Conservation (phyloP, 2,113 vertebrate genomes). For the Ginglymostoma cirratum region DNA sequence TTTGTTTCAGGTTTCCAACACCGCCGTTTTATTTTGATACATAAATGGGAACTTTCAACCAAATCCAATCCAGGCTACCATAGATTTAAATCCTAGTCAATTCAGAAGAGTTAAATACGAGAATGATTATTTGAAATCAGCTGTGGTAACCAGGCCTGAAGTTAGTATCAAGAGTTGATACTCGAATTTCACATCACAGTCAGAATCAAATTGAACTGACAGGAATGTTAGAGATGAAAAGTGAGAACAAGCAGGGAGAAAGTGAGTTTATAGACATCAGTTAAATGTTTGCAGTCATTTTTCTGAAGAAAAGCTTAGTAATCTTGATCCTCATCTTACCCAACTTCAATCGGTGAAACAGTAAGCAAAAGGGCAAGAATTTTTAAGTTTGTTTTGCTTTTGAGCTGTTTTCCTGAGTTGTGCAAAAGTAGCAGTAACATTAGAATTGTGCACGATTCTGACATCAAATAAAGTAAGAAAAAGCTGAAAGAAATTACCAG, state of each 20-base stretch:
- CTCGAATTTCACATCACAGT: neutral
- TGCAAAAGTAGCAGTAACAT: neutral
- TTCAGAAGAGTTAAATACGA: neutral
- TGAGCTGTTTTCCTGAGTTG: neutral
- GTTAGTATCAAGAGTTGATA: neutral
- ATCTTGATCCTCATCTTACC: neutral
- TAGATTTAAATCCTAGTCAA: neutral
- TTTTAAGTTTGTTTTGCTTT: neutral
- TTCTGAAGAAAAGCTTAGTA: neutral
- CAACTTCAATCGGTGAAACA: neutral
- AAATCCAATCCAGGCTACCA: neutral
- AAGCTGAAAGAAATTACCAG: too few species aligned
- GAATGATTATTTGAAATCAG: conserved; percentile 9
- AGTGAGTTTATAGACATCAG: neutral
- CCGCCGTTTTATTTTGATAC: too few species aligned
- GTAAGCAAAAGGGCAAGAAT: neutral
- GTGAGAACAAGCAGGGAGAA: neutral
- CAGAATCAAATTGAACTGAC: neutral
- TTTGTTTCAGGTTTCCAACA: too few species aligned
- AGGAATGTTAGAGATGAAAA: neutral
- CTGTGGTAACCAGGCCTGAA: neutral
- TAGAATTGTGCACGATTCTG: neutral
- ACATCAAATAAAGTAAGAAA: neutral
- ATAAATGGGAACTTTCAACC: neutral
- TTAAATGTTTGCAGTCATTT: neutral